Percentiles rank a stretch among this genome's conserved stretches.
Evolutionary conservation across 35 echinoderm and acorn worm species (phyloP).

Genomic region (Hemicentrotus pulcherrimus): DNA sequence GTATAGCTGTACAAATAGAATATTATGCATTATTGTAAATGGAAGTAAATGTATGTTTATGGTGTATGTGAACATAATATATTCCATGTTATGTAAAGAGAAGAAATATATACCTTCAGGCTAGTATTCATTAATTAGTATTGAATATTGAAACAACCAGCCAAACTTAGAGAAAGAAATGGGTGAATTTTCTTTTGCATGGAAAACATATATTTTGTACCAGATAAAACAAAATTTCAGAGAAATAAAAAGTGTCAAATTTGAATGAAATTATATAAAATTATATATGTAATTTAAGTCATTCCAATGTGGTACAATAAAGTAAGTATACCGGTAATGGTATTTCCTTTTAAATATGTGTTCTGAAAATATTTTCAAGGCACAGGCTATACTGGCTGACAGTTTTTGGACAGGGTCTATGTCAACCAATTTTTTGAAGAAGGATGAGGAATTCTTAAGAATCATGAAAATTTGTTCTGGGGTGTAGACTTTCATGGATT

Average conservation of each 20-base stretch:
- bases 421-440: neutral
- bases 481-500: no score
- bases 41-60: constrained; percentile 31
- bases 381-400: neutral
- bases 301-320: constrained; percentile 9
- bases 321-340: neutral
- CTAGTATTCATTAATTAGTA: constrained; percentile 25
- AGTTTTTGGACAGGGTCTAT: neutral
- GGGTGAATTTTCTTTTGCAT: neutral
- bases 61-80: constrained; percentile 53
- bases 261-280: constrained; percentile 35
- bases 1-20: constrained; percentile 53
- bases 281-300: constrained; percentile 22
- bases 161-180: neutral
- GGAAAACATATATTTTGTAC: constrained; percentile 5
- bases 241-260: neutral
- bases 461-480: no score
- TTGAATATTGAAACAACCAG: constrained; percentile 5
- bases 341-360: neutral
- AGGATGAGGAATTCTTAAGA: no score
- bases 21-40: constrained; percentile 36
- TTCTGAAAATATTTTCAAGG: neutral
- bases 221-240: neutral
- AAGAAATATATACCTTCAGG: constrained; percentile 42
- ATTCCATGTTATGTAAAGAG: constrained; percentile 53